Evolutionary conservation across 2,113 vertebrate genomes (phyloP).

Genomic region (Hipposideros armiger): DNA sequence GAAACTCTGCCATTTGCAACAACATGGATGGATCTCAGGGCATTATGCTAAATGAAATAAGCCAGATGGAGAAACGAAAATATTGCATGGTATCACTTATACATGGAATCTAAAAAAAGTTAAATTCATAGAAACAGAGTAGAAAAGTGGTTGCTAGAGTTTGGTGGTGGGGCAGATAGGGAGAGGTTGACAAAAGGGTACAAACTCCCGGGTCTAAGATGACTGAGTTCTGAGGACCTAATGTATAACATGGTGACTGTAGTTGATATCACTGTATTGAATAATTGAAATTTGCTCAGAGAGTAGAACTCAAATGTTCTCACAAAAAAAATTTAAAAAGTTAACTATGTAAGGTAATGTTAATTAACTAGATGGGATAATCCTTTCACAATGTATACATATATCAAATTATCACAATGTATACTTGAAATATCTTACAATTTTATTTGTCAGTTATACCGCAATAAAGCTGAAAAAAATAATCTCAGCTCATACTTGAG

Average conservation of each 20-base stretch:
- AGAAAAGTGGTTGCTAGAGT: neutral
- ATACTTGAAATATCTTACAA: neutral
- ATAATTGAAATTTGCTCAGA: slow-evolving; percentile 13
- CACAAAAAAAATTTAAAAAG: neutral
- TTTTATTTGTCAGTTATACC: slow-evolving; percentile 39
- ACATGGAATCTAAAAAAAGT: neutral
- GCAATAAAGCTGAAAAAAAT: slow-evolving; percentile 23
- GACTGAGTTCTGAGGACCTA: neutral
- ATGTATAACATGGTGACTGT: neutral
- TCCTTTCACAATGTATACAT: neutral
- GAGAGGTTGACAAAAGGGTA: neutral
- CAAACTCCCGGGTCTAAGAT: neutral
- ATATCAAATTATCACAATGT: neutral
- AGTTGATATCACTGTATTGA: neutral
- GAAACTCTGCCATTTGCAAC: neutral
- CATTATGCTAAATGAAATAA: neutral
- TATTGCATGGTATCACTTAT: neutral
- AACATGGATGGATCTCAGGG: neutral
- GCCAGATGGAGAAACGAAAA: neutral
- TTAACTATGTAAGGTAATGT: slow-evolving; percentile 15
- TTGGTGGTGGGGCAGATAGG: too few relatives aligned
- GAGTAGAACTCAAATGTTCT: neutral
- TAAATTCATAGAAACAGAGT: neutral
- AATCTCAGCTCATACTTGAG: slow-evolving; percentile 40
- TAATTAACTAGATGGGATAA: neutral